A percentile compares a stretch with the other conserved stretches of the same genome.
phyloP scores from a whole-genome alignment of 2,113 vertebrate species.

The Heterotis niloticus region DNA sequence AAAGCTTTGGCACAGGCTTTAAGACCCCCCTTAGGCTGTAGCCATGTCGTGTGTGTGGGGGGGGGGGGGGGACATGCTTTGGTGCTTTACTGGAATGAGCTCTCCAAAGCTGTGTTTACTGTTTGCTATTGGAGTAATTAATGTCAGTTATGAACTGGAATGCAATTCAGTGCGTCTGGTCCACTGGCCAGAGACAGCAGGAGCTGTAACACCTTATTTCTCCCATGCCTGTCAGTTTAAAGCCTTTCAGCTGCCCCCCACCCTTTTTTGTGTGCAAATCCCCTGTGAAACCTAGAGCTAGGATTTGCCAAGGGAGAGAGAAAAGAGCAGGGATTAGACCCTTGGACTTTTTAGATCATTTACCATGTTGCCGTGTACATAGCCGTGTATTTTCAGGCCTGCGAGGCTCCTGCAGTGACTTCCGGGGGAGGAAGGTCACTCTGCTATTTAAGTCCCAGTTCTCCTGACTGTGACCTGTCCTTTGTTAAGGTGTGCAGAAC shows the following conservation, averaged over 20 bases:
- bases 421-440: neutral
- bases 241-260: neutral
- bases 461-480: neutral
- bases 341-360: neutral
- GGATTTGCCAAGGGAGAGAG: neutral
- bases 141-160: no score
- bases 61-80: no score
- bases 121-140: no score
- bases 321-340: slow-evolving; percentile 4
- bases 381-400: neutral
- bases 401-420: neutral
- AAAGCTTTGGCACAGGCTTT: no score
- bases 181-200: no score
- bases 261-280: slow-evolving; percentile 4
- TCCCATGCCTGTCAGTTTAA: neutral
- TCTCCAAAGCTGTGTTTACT: no score
- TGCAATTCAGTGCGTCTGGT: no score
- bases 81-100: neutral
- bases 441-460: neutral
- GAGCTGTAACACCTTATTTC: neutral
- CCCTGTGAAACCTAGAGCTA: slow-evolving; percentile 21
- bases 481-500: neutral
- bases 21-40: neutral
- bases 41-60: neutral
- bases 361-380: neutral